Percentiles rank a stretch among this genome's conserved stretches.
phyloP scores from a whole-genome alignment of 2,888 invertebrate species.

The Apodemia mormo region DNA sequence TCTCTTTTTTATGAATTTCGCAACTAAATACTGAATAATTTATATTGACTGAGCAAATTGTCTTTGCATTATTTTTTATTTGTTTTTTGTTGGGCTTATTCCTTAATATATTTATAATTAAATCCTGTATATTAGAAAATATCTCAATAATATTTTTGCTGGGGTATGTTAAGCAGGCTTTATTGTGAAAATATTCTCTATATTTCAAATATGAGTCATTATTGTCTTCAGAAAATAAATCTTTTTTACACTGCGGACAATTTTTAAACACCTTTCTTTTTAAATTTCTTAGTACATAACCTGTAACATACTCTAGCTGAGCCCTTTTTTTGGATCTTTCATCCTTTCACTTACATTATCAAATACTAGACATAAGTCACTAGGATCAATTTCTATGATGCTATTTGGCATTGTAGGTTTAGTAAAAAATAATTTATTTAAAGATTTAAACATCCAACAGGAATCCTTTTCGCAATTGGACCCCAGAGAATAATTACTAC shows the following conservation, averaged over 20 bases:
- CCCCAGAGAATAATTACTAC: not conserved
- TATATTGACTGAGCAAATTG: not conserved
- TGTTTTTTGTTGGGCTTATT: slow-evolving; percentile 5
- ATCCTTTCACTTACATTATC: not conserved
- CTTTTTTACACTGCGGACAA: not conserved
- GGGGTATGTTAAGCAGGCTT: not conserved
- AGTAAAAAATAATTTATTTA: not conserved
- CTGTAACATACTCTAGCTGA: slow-evolving; percentile 5
- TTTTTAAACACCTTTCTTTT: slow-evolving; percentile 12
- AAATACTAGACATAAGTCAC: not conserved
- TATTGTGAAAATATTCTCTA: not conserved
- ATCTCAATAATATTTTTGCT: not conserved
- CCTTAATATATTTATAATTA: not conserved
- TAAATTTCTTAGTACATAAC: slow-evolving; percentile 1
- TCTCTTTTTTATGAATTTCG: slow-evolving; percentile 8
- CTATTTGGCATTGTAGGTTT: not conserved
- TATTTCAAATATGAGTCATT: not conserved
- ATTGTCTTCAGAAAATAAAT: not conserved
- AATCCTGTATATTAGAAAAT: slow-evolving; percentile 10
- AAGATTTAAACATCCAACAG: not conserved
- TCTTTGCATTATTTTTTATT: slow-evolving; percentile 1
- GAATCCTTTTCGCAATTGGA: slow-evolving; percentile 17
- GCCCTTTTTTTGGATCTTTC: not conserved
- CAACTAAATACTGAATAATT: slow-evolving; percentile 1
- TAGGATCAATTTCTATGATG: not conserved